phyloP scores from a whole-genome alignment of 2,797 vertebrate genomes.

The Acanthurus lineatus region DNA sequence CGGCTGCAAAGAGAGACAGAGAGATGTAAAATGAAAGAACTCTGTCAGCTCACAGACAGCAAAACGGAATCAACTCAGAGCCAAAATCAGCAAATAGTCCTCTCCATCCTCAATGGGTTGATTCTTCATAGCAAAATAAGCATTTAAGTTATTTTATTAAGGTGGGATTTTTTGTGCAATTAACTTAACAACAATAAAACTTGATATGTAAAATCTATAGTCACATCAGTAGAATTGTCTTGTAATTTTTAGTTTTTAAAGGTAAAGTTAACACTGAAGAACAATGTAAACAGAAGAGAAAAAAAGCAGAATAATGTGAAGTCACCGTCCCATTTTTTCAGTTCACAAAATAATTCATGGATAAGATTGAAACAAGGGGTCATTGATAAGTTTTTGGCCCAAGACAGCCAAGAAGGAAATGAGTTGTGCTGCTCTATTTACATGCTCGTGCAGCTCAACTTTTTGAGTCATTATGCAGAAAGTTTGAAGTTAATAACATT shows the following conservation, averaged over 20 bases:
- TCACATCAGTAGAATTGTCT: not conserved
- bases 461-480: too few relatives aligned
- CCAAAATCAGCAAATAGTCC: not conserved
- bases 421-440: too few relatives aligned
- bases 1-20: conserved; percentile 59
- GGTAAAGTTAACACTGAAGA: not conserved
- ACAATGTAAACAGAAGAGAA: not conserved
- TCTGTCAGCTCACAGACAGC: not conserved
- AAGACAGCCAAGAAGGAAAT: too few relatives aligned
- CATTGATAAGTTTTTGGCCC: too few relatives aligned
- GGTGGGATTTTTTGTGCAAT: too few relatives aligned
- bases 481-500: too few relatives aligned
- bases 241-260: not conserved
- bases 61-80: not conserved
- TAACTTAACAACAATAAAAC: not conserved
- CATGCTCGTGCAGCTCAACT: too few relatives aligned
- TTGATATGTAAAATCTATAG: not conserved
- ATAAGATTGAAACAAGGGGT: not conserved
- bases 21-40: not conserved
- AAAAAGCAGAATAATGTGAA: not conserved
- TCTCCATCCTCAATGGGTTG: not conserved
- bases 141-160: not conserved
- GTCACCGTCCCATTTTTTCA: not conserved
- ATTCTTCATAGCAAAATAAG: not conserved
- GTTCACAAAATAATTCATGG: not conserved